phyloP scores from a whole-genome alignment of 2,113 vertebrate species.

The Pardalotus punctatus region DNA sequence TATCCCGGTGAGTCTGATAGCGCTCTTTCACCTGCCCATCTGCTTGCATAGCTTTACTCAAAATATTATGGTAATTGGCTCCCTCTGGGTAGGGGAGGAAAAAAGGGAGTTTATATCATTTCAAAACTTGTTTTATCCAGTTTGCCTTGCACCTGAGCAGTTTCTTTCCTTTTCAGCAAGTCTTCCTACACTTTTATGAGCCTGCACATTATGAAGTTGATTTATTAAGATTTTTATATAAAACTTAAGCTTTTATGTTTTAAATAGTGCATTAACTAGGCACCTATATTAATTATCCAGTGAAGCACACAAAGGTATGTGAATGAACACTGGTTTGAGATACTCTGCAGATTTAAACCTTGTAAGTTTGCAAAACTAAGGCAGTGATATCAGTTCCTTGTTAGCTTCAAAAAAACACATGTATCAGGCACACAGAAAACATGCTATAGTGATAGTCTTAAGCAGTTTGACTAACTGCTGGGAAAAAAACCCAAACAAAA shows the following conservation, averaged over 20 bases:
- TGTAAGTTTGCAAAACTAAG: background rate
- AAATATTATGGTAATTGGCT: slow-evolving; percentile 78
- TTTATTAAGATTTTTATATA: background rate
- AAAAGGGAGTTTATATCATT: rapidly evolving
- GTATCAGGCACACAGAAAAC: background rate
- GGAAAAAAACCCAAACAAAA: background rate
- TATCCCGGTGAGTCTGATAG: slow-evolving; percentile 88
- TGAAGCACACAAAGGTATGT: background rate
- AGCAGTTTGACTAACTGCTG: background rate
- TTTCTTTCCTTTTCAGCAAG: background rate
- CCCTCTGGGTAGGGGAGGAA: slow-evolving; percentile 76
- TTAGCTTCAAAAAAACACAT: background rate
- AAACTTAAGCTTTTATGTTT: background rate
- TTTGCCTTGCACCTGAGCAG: background rate
- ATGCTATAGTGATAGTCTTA: background rate
- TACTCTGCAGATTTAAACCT: background rate
- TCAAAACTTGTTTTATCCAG: background rate
- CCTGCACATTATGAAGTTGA: background rate
- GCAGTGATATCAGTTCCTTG: background rate
- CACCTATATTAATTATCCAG: background rate
- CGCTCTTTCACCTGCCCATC: slow-evolving; percentile 92
- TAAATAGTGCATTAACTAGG: background rate
- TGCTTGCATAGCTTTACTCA: slow-evolving; percentile 91
- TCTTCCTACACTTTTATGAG: background rate
- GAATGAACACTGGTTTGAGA: background rate